Conservation (phyloP, 2,797 vertebrate species). For the Nothura maculosa region DNA sequence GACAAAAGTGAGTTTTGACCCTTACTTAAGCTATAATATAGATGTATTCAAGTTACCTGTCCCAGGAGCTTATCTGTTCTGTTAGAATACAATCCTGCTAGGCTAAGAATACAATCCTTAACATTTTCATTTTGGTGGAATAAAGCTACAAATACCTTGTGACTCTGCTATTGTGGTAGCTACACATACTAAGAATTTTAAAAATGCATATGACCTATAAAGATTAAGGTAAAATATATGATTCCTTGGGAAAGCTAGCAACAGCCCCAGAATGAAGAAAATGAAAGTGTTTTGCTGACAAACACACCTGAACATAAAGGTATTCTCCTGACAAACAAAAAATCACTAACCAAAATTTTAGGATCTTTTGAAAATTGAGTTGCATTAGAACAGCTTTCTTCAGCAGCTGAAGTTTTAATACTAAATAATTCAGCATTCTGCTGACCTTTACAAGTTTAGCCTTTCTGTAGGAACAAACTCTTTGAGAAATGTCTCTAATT, state of each 20-base stretch:
- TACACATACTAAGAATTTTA: neutral
- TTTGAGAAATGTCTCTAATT: constrained; percentile 48
- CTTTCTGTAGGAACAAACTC: constrained; percentile 5
- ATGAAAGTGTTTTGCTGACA: neutral
- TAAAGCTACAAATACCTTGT: neutral
- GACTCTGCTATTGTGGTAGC: neutral
- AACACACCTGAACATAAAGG: neutral
- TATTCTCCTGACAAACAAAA: neutral
- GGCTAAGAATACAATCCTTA: neutral
- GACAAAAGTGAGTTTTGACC: neutral
- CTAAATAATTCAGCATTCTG: constrained; percentile 31
- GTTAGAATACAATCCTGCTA: neutral
- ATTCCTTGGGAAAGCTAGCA: neutral
- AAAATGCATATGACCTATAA: neutral
- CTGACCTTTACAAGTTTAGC: constrained; percentile 34
- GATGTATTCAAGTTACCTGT: neutral
- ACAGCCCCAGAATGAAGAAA: neutral
- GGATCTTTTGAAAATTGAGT: neutral
- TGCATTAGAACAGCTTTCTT: neutral
- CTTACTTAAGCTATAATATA: neutral
- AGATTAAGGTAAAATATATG: neutral
- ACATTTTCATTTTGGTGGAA: neutral
- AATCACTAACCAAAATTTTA: neutral
- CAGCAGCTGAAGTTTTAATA: neutral
- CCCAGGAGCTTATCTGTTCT: neutral